phyloP scores from a whole-genome alignment of 2,888 invertebrate species.

The Mechanitis messenoides region DNA sequence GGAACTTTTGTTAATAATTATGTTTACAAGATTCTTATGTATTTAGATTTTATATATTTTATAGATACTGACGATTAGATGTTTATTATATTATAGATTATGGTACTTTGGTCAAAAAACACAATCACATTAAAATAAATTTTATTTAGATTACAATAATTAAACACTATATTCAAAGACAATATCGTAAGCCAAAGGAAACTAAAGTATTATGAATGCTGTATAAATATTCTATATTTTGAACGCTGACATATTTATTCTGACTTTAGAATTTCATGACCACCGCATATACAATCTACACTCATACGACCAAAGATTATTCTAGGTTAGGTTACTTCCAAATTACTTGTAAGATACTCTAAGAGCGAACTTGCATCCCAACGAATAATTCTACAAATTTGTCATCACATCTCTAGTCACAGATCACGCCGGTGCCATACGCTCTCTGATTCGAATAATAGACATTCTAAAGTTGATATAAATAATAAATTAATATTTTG shows the following conservation, averaged over 20 bases:
- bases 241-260: conserved; percentile 15
- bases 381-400: conserved; percentile 22
- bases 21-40: background rate
- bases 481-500: conserved; percentile 29
- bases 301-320: conserved; percentile 70
- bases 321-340: conserved; percentile 43
- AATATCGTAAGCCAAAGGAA: conserved; percentile 61
- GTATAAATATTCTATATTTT: conserved; percentile 44
- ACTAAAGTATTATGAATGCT: conserved; percentile 60
- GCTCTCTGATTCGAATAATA: conserved; percentile 47
- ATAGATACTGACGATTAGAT: conserved; percentile 1
- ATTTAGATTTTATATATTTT: background rate
- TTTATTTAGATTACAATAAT: conserved; percentile 8
- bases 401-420: conserved; percentile 57
- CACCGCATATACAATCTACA: conserved; percentile 47
- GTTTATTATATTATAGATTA: background rate
- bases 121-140: background rate
- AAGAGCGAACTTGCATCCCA: conserved; percentile 28
- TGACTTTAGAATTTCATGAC: conserved; percentile 23
- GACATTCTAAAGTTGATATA: conserved; percentile 35
- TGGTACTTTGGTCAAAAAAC: conserved; percentile 1
- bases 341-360: conserved; percentile 27
- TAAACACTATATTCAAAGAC: conserved; percentile 36
- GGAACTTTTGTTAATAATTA: conserved; percentile 1
- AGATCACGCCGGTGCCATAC: conserved; percentile 60